A percentile compares a stretch with the other conserved stretches of the same genome.
phyloP scores from a whole-genome alignment of 2,113 vertebrate species.

The Erythrolamprus reginae region DNA sequence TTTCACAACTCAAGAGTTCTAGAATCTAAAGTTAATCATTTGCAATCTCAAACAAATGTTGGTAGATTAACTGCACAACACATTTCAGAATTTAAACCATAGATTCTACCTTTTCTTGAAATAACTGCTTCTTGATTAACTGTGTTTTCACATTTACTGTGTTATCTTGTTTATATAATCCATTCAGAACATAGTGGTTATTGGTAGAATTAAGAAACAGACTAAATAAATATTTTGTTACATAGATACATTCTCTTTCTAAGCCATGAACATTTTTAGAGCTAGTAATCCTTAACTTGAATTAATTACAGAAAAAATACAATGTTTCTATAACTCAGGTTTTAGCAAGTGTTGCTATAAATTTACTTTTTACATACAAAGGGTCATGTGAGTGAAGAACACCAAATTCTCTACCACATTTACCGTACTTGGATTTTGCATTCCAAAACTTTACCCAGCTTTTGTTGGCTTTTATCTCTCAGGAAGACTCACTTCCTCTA shows the following conservation, averaged over 20 bases:
- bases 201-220: background rate
- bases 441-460: background rate
- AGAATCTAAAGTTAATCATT: slow-evolving; percentile 6
- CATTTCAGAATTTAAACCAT: background rate
- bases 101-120: background rate
- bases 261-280: background rate
- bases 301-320: background rate
- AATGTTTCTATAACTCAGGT: background rate
- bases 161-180: background rate
- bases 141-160: background rate
- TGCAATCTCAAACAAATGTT: background rate
- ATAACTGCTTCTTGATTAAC: background rate
- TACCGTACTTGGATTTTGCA: background rate
- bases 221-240: background rate
- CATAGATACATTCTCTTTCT: background rate
- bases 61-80: background rate
- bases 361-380: background rate
- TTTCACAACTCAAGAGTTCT: background rate
- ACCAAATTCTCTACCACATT: background rate
- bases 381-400: background rate
- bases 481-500: background rate
- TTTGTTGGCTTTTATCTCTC: background rate
- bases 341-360: background rate
- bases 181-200: background rate
- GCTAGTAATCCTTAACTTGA: background rate